Evolutionary conservation across 2,113 vertebrate species (phyloP).

Genomic region (Martes martes): DNA sequence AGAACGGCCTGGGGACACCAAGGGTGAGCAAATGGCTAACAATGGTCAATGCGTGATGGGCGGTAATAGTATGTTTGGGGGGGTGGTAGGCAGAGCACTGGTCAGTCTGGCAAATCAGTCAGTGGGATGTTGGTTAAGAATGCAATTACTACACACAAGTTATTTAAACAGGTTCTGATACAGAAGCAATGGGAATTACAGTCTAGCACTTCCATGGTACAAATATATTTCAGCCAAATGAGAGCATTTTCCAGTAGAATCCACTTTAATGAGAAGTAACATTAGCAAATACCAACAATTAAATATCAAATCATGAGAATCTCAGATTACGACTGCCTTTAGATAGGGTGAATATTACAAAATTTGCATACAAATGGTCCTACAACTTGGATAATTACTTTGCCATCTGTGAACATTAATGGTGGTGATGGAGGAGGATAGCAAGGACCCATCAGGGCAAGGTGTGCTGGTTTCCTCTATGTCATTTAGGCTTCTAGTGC

Average conservation of each 20-base stretch:
- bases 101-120: not conserved
- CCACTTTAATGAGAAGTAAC: not conserved
- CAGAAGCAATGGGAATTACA: not conserved
- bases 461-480: not conserved
- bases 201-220: not conserved
- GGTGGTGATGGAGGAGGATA: not conserved
- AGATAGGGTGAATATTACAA: not conserved
- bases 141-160: not conserved
- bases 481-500: not conserved
- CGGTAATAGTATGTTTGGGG: not conserved
- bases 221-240: not conserved
- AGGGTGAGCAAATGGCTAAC: rapidly evolving
- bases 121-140: not conserved
- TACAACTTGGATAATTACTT: not conserved
- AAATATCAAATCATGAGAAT: conserved; percentile 3
- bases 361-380: not conserved
- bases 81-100: not conserved
- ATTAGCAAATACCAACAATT: not conserved
- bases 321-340: not conserved
- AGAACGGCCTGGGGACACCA: not conserved
- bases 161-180: not conserved
- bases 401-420: not conserved
- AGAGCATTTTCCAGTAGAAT: not conserved
- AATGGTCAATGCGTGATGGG: rapidly evolving
- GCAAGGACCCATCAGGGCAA: not conserved